Conservation (phyloP, 2,797 vertebrate genomes). For the Pteropus rufus region DNA sequence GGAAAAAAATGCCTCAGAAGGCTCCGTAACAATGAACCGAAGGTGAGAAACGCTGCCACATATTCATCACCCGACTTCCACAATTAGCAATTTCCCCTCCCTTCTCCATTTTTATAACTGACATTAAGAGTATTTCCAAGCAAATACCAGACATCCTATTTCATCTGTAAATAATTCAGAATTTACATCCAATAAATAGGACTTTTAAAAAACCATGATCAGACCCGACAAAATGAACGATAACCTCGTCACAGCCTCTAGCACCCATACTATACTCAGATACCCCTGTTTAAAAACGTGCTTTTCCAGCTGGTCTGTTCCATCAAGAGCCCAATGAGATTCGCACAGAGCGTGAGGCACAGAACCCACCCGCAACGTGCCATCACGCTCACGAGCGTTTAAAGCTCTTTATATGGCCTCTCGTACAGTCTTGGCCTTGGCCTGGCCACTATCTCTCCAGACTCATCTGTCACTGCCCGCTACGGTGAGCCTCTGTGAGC, state of each 20-base stretch:
- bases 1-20: neutral
- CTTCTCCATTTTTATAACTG: neutral
- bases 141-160: neutral
- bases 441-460: too few relatives aligned
- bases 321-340: neutral
- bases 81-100: neutral
- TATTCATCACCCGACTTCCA: neutral
- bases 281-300: neutral
- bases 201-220: neutral
- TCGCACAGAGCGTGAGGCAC: accelerated
- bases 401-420: neutral
- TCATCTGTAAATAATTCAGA: neutral
- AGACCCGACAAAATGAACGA: neutral
- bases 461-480: neutral
- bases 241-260: neutral
- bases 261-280: neutral
- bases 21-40: neutral
- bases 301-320: neutral
- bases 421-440: accelerated
- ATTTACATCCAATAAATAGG: neutral
- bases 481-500: neutral
- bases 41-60: neutral
- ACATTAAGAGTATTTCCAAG: neutral
- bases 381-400: neutral
- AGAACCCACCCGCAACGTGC: neutral